phyloP scores from a whole-genome alignment of 1,140 invertebrate species.

The Platorchestia sp. region DNA sequence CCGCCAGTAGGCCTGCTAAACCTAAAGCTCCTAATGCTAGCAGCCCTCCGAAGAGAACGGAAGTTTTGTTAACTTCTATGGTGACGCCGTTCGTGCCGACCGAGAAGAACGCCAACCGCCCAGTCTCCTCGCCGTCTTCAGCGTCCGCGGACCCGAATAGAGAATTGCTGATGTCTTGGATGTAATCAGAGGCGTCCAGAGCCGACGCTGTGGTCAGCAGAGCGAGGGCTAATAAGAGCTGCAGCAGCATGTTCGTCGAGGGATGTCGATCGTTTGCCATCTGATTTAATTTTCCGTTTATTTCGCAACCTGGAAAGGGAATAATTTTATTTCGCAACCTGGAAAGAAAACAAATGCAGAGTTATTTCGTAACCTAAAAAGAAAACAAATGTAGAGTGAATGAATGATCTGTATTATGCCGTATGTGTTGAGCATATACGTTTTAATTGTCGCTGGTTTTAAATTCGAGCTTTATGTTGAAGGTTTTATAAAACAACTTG shows the following conservation, averaged over 20 bases:
- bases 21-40: background rate
- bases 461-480: background rate
- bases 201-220: background rate
- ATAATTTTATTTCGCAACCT: background rate
- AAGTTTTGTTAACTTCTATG: background rate
- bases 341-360: background rate
- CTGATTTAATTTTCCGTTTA: background rate
- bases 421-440: background rate
- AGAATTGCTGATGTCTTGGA: conserved; percentile 4
- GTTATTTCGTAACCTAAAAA: background rate
- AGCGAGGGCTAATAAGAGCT: background rate
- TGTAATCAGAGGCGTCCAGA: background rate
- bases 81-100: background rate
- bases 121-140: background rate
- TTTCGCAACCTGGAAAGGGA: background rate
- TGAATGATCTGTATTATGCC: background rate
- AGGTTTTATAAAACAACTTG: background rate
- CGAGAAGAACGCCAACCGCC: background rate
- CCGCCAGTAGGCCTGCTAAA: background rate
- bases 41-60: background rate
- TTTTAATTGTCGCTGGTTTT: background rate
- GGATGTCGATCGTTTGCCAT: background rate
- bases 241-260: background rate
- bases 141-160: background rate
- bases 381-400: background rate